phyloP scores from a whole-genome alignment of 2,113 vertebrate genomes.

The Procavia capensis region DNA sequence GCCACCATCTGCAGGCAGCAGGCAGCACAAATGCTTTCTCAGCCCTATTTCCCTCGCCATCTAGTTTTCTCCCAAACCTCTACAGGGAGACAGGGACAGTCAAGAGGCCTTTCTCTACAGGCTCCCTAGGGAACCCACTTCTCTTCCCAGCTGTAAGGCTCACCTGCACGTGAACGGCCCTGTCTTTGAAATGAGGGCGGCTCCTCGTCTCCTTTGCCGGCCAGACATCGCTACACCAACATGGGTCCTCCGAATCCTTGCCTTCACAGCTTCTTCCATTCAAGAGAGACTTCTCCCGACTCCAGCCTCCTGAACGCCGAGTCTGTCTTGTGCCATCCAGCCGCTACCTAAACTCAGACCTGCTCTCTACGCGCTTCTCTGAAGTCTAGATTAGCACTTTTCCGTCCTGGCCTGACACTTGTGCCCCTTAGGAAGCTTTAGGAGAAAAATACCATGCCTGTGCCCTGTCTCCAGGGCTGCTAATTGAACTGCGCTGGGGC shows the following conservation, averaged over 20 bases:
- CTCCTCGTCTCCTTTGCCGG: not conserved
- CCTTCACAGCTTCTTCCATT: no score
- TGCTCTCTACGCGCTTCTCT: not conserved
- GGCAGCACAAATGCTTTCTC: not conserved
- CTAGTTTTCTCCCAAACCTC: fast-evolving
- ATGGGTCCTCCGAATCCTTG: no score
- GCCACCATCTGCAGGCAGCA: not conserved
- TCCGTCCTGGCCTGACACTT: not conserved
- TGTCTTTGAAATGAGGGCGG: not conserved
- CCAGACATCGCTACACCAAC: not conserved
- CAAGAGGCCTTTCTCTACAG: not conserved
- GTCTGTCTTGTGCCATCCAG: fast-evolving
- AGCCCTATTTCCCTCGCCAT: not conserved
- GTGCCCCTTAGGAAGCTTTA: not conserved
- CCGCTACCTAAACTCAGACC: not conserved
- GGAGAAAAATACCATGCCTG: not conserved
- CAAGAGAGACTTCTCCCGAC: not conserved
- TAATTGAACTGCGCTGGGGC: not conserved
- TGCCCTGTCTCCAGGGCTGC: not conserved
- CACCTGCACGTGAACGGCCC: not conserved
- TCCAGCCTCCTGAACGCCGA: not conserved
- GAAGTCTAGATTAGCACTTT: not conserved
- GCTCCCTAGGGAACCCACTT: not conserved
- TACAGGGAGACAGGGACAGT: fast-evolving
- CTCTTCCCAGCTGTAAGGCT: not conserved